Base-by-base conservation (phyloP, 2,888 invertebrate species). In the Diabrotica balteata region DNA sequence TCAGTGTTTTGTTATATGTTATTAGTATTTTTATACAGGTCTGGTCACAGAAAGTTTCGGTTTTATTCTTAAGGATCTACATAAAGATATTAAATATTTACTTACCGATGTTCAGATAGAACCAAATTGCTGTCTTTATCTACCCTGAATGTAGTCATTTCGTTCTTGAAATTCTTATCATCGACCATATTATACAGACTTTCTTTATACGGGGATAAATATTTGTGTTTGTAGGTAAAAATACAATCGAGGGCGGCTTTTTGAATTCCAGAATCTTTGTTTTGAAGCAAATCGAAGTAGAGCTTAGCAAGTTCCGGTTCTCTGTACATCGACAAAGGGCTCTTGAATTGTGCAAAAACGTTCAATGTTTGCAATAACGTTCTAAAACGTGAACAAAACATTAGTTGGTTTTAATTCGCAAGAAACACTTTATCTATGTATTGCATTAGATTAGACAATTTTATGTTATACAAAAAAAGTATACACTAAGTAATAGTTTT, bases 91-190 rank as follows among this genome's bases (percentile, higher is more conserved):
- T 32, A 32, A 32, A 32, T 32, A 32, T 32, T 32, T 32, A 17
- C 45, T 44, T 57, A 57, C 55, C 55, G 43, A 81, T 98, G 94
- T 60, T 93, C 92, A 0, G 86, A 81, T 50, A 88, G 87, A 45
- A 97, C 87, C 51, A 87, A 86, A 63, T 89, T 86, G 65, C 89
- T 88, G 65, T 92, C 91, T 75, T 89, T 86, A 74, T 92, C 92
- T 17, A 97, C 88, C 81, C 91, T 91, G 80, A 98, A 96, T 55
- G 89, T 86, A 0, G 91, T 88, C 4, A 98, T 82, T 83, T 96
- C 95, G 77, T 92, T 91, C 85, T 94, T 94, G 75, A 98, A 92
- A 73, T 92, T 93, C 76, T 93, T 93, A 73, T 97, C 95, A 78
- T 96, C 93, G 6, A 97, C 88, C 61, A 98, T 85, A 70, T 90